Evolutionary conservation across 2,797 vertebrate genomes (phyloP).

Genomic region (Lacerta viridis): DNA sequence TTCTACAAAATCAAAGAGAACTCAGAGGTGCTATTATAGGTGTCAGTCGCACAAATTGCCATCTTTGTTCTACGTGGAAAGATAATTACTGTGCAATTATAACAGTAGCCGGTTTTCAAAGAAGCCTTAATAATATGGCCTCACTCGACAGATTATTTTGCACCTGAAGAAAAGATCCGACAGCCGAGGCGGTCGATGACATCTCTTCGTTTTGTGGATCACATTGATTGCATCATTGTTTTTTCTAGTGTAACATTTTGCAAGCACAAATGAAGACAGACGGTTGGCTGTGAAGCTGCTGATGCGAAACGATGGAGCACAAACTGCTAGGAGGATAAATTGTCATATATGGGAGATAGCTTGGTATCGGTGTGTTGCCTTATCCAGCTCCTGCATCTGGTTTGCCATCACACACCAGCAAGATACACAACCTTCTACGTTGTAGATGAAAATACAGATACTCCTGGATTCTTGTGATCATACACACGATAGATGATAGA

Average conservation of each 20-base stretch:
- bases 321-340: not conserved
- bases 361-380: not conserved
- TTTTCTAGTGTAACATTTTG: slow-evolving; percentile 10
- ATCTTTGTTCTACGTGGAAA: slow-evolving; percentile 46
- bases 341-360: too few species aligned
- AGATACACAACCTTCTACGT: too few species aligned
- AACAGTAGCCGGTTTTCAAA: slow-evolving; percentile 39
- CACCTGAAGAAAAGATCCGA: slow-evolving; percentile 44
- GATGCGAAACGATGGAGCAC: not conserved
- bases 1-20: slow-evolving; percentile 27
- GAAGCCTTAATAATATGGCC: slow-evolving; percentile 33
- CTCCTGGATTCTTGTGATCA: not conserved
- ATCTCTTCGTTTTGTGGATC: slow-evolving; percentile 28
- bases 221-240: slow-evolving; percentile 27
- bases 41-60: slow-evolving; percentile 40
- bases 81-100: slow-evolving; percentile 48
- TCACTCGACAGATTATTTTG: slow-evolving; percentile 40
- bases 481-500: too few species aligned
- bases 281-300: not conserved
- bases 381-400: not conserved
- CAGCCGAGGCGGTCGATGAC: not conserved
- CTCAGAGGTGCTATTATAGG: slow-evolving; percentile 25
- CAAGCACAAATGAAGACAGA: slow-evolving; percentile 40
- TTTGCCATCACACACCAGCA: not conserved
- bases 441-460: not conserved